phyloP scores from a whole-genome alignment of 2,113 vertebrate species.

The Lycocorax pyrrhopterus region DNA sequence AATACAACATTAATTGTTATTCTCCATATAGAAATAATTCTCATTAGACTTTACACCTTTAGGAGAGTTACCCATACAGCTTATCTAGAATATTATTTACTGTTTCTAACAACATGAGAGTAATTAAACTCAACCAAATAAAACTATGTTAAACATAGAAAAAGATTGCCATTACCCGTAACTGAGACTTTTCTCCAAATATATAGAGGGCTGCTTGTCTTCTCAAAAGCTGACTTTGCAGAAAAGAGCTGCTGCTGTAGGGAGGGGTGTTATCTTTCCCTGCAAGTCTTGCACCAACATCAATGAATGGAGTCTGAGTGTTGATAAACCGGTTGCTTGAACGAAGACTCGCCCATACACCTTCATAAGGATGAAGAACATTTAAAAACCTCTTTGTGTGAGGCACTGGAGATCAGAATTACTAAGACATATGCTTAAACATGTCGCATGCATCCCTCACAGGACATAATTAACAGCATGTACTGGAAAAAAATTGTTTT shows the following conservation, averaged over 20 bases:
- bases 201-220: slow-evolving; percentile 93
- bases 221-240: slow-evolving; percentile 89
- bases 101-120: neutral
- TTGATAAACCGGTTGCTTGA: slow-evolving; percentile 89
- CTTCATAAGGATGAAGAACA: slow-evolving; percentile 72
- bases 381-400: neutral
- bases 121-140: neutral
- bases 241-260: slow-evolving; percentile 79
- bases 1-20: neutral
- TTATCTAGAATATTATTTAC: neutral
- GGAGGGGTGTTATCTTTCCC: slow-evolving; percentile 85
- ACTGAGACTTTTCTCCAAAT: slow-evolving; percentile 96
- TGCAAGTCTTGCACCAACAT: slow-evolving; percentile 85
- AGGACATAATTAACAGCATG: neutral
- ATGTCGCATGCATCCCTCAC: neutral
- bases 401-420: neutral
- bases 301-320: slow-evolving; percentile 74
- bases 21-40: neutral
- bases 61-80: neutral
- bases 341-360: slow-evolving; percentile 95
- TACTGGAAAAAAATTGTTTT: neutral
- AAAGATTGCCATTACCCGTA: slow-evolving; percentile 80
- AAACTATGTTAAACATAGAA: neutral
- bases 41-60: neutral
- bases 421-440: neutral